phyloP scores from a whole-genome alignment of 2,888 invertebrate species.

The Magallana nippona region DNA sequence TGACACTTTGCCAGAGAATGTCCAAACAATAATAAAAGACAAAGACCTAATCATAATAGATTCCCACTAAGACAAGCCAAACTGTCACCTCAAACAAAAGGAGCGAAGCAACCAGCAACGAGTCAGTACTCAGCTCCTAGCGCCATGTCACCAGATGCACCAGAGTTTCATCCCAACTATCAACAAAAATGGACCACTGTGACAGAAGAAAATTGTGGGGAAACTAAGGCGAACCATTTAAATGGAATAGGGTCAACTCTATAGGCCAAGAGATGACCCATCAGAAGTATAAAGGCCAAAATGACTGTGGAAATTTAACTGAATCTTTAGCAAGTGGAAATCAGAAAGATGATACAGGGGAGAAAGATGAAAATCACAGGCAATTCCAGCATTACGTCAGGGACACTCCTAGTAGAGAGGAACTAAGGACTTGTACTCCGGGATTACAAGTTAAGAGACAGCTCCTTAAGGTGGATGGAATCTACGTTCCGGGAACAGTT shows the following conservation, averaged over 20 bases:
- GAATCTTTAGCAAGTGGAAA: background rate
- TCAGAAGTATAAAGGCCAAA: too few species aligned
- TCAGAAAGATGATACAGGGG: background rate
- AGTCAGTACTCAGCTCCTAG: too few species aligned
- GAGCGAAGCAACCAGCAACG: background rate
- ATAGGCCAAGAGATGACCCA: slow-evolving; percentile 10
- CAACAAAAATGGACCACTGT: too few species aligned
- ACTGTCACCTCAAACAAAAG: background rate
- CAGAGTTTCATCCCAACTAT: too few species aligned
- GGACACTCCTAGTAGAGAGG: too few species aligned
- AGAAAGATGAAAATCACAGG: background rate
- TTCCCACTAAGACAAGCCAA: background rate
- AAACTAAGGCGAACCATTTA: background rate
- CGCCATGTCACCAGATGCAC: too few species aligned
- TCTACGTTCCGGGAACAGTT: slow-evolving; percentile 44
- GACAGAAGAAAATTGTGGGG: background rate
- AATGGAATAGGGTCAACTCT: background rate
- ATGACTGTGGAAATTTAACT: too few species aligned
- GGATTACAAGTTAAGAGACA: too few species aligned
- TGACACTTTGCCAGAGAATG: background rate
- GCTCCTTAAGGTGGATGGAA: slow-evolving; percentile 33
- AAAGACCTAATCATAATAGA: background rate
- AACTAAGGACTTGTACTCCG: too few species aligned
- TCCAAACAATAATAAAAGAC: background rate
- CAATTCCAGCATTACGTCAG: too few species aligned